Evolutionary conservation across 2,113 vertebrate genomes (phyloP), one percentile per base, ranked within the genome.

Genomic region (Nesoenas mayeri): DNA sequence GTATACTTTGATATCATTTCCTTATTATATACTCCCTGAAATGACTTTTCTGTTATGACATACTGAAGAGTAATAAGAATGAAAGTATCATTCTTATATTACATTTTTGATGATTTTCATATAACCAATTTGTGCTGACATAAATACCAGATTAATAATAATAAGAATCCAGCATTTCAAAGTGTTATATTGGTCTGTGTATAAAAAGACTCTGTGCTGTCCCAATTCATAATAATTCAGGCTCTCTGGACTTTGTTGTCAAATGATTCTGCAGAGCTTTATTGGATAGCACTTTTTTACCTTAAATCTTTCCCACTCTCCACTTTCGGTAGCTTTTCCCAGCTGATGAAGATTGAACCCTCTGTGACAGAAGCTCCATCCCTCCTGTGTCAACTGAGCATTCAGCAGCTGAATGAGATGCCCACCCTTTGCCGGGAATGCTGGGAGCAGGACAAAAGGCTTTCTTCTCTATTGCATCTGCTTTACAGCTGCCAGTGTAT

Each of bases 31-130:
- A 62, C 4, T 72, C 36, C 51, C 38, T 65, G 51, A 87, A 87
- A 95, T 95, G 71, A 79, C 66, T 89, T 89, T 72, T 47, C 28
- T 85, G 34, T 88, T 91, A 92, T 75, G 60, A 77, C 22, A 70
- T 81, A 47, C 62, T 65, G 34, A 91, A 89, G 64, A 73, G 34
- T 79, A 89, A 78, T 66, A 95, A 93, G 53, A 88, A 93, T 50
- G 31, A 42, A 93, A 95, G 29, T 81, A 93, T 40, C 13, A 32
- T 2, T 88, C 88, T 92, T 89, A 70, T 75, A 79, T 53, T 69
- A 19, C 21, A 14, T 20, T 94, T 92, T 91, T 79, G 24, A 60
- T 64, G 5, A 77, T 89, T 91, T 91, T 94, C 12, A 10, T 57
- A 54, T 62, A 96, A 89, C 11, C 24, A 40, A 81, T 94, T 88